Evolutionary conservation across 1,140 invertebrate genomes (phyloP).

Genomic region (Berghia stephanieae): DNA sequence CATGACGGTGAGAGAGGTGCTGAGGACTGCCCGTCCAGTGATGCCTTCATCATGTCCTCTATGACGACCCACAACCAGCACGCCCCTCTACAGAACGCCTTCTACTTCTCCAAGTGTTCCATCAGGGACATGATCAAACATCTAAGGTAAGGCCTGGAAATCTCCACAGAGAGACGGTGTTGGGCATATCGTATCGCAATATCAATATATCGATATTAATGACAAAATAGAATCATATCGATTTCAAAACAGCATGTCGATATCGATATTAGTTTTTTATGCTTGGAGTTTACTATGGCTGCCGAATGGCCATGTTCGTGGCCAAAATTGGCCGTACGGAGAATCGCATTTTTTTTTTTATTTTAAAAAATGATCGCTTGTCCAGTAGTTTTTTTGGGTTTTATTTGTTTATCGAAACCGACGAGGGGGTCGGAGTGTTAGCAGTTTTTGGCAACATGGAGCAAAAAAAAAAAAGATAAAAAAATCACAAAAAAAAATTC

Average conservation of each 20-base stretch:
- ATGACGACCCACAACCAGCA: slow-evolving; percentile 31
- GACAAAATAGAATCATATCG: no score
- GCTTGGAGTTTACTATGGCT: neutral
- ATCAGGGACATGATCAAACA: slow-evolving; percentile 39
- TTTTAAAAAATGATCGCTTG: no score
- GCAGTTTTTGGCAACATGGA: no score
- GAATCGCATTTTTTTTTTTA: no score
- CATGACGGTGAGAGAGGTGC: slow-evolving; percentile 44
- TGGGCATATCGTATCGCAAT: neutral
- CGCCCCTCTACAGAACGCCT: slow-evolving; percentile 41
- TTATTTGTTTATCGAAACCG: no score
- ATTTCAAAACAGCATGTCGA: no score
- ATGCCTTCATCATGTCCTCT: slow-evolving; percentile 50
- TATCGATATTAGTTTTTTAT: no score
- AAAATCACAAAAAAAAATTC: no score
- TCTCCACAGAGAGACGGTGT: neutral
- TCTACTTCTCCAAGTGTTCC: slow-evolving; percentile 47
- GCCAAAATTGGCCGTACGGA: neutral
- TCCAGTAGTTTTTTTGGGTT: no score
- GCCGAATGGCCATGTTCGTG: neutral
- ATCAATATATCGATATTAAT: neutral
- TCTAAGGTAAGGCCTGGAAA: slow-evolving; percentile 37
- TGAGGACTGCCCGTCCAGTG: slow-evolving; percentile 33
- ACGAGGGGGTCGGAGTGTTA: no score
- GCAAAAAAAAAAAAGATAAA: no score